A percentile compares a stretch with the other conserved stretches of the same genome.
Evolutionary conservation across 2,797 vertebrate species (phyloP).

Genomic region (Hydrophis major): DNA sequence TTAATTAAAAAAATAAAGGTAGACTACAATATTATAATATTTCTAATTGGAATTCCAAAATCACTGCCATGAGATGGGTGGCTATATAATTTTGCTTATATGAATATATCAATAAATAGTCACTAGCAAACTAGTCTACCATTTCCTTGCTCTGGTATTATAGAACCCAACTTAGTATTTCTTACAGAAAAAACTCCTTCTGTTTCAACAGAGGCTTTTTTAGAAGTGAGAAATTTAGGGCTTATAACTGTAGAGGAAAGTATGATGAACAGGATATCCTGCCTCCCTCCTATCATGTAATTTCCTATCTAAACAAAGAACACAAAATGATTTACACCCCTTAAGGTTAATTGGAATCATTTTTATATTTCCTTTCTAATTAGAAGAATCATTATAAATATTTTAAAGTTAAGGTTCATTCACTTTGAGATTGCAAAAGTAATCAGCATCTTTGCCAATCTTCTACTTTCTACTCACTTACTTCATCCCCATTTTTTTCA

Average conservation of each 20-base stretch:
- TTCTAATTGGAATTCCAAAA: neutral
- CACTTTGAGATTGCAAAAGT: conserved; percentile 5
- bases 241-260: conserved; percentile 58
- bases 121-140: neutral
- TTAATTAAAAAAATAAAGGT: neutral
- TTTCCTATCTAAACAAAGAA: conserved; percentile 56
- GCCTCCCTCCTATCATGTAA: conserved; percentile 67
- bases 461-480: neutral
- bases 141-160: neutral
- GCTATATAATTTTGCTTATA: neutral
- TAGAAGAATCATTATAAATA: neutral
- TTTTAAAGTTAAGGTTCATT: conserved; percentile 1
- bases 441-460: neutral
- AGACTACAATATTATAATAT: neutral
- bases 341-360: conserved; percentile 33
- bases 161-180: neutral
- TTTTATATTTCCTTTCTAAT: conserved; percentile 37
- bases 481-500: neutral
- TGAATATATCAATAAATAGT: neutral
- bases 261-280: conserved; percentile 75
- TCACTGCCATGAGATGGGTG: neutral
- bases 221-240: conserved; percentile 32
- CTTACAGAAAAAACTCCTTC: neutral
- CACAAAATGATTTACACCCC: conserved; percentile 36
- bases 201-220: neutral